Percentiles rank a stretch among this genome's conserved stretches.
These are phyloP conservation scores for Hirundichthys speculiger DNA, from an alignment of 2,113 vertebrate genomes.

Conservation along the genomic window DNA sequence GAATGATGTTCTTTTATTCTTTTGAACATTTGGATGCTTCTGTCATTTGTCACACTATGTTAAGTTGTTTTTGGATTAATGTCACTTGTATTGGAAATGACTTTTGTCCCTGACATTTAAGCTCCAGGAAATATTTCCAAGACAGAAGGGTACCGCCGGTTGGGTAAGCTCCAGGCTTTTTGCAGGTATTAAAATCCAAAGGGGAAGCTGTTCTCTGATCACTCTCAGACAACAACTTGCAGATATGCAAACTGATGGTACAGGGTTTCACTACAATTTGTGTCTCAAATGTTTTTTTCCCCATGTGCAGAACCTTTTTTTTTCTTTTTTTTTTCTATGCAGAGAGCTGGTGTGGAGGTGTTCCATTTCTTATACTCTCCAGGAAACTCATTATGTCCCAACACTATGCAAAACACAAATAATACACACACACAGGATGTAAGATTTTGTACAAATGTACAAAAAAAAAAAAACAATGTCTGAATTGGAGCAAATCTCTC, in stretches of 20 bases:
- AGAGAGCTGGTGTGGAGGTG: not conserved
- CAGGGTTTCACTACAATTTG: conserved; percentile 1
- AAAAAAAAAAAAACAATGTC: no score
- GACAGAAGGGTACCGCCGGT: conserved; percentile 21
- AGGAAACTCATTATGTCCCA: no score
- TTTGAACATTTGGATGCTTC: no score
- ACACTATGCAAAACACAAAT: no score
- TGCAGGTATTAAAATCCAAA: conserved; percentile 21
- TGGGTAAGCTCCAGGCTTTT: conserved; percentile 13
- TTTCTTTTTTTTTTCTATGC: not conserved
- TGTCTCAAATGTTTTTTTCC: conserved; percentile 18
- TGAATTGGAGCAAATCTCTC: no score
- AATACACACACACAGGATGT: no score
- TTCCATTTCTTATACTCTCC: conserved; percentile 20
- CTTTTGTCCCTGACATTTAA: conserved; percentile 43
- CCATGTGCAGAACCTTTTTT: not conserved
- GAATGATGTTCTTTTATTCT: no score
- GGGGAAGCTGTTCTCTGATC: conserved; percentile 16
- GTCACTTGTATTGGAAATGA: conserved; percentile 24
- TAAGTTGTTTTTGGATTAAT: conserved; percentile 25
- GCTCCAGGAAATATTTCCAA: conserved; percentile 31
- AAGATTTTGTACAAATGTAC: no score
- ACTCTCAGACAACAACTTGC: conserved; percentile 14
- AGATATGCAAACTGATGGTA: conserved; percentile 1
- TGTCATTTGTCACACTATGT: conserved; percentile 2